phyloP scores from a whole-genome alignment of 2,888 invertebrate species.

The Drosophila putrida region DNA sequence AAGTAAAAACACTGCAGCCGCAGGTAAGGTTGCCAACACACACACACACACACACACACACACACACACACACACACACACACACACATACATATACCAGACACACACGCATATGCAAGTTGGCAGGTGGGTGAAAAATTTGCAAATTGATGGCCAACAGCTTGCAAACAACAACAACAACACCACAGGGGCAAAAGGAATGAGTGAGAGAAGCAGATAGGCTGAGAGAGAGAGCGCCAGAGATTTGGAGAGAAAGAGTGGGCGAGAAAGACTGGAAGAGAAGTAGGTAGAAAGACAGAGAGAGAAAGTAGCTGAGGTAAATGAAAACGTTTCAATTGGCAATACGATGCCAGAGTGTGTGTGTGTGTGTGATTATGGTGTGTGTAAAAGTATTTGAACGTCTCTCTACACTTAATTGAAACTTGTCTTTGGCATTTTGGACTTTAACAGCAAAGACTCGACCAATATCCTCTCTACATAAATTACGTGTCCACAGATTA shows the following conservation, averaged over 20 bases:
- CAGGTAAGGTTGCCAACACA: constrained; percentile 17
- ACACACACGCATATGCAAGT: constrained; percentile 2
- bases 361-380: constrained; percentile 6
- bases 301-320: constrained; percentile 27
- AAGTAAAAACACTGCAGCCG: constrained; percentile 40
- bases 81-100: constrained; percentile 1
- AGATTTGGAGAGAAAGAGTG: not conserved
- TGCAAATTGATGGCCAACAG: constrained; percentile 55
- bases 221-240: too few species aligned
- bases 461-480: not conserved
- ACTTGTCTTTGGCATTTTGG: constrained; percentile 28
- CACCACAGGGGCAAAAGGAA: not conserved
- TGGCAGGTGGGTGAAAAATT: constrained; percentile 43
- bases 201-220: not conserved
- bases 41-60: constrained; percentile 13
- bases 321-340: constrained; percentile 49
- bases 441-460: not conserved
- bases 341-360: constrained; percentile 24
- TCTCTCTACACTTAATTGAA: constrained; percentile 39
- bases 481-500: constrained; percentile 11
- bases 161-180: constrained; percentile 26
- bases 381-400: constrained; percentile 1
- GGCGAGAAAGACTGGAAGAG: not conserved
- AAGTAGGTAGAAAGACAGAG: not conserved
- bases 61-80: not conserved